These are phyloP conservation scores for Melopsittacus undulatus DNA, from an alignment of 2,797 vertebrate species.

Conservation along the genomic window DNA sequence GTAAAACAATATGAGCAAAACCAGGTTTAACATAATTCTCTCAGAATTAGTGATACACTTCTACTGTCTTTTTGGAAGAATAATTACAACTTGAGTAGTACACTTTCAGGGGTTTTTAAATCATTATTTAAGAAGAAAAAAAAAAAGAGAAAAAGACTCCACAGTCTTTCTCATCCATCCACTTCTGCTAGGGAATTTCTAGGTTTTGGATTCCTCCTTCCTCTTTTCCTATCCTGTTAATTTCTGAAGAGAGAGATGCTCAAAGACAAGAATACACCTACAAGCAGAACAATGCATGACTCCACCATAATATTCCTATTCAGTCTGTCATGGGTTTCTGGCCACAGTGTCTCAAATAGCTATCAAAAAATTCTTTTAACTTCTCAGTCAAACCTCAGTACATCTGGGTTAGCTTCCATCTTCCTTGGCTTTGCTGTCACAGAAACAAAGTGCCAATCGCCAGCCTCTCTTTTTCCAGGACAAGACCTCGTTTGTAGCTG, in stretches of 20 bases:
- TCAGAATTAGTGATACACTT: neutral
- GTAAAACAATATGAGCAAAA: neutral
- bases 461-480: slow-evolving; percentile 22
- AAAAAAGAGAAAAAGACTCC: neutral
- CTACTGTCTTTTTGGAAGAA: neutral
- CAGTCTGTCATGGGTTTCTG: neutral
- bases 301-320: neutral
- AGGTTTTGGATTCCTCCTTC: neutral
- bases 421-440: neutral
- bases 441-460: neutral
- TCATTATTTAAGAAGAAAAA: neutral
- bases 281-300: neutral
- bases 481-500: slow-evolving; percentile 37
- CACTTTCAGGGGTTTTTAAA: neutral
- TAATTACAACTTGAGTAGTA: neutral
- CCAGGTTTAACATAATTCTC: neutral
- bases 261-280: neutral
- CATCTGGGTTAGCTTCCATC: neutral
- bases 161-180: neutral
- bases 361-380: neutral
- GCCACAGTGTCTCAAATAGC: neutral
- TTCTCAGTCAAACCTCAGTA: neutral
- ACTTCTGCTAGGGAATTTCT: neutral
- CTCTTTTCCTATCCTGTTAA: neutral
- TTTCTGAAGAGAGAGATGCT: neutral